These are phyloP conservation scores for Hydra vulgaris DNA, from an alignment of 30 jellyfish, hydroid and myxozoan genomes.

Conservation along the genomic window DNA sequence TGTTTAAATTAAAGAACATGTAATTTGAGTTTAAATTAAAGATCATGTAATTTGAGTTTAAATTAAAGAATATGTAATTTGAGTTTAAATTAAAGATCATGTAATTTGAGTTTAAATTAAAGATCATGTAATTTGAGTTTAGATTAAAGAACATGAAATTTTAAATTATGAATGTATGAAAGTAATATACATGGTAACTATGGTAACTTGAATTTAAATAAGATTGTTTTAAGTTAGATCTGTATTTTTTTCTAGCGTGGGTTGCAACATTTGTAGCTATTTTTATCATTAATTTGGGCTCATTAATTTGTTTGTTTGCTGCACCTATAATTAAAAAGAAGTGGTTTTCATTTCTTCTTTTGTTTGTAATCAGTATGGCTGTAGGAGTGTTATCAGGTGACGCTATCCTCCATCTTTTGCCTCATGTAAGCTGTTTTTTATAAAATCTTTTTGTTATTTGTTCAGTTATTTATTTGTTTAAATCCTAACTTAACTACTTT, in stretches of 20 bases:
- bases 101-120: too few relatives aligned
- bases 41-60: too few relatives aligned
- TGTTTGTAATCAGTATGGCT: slow-evolving; percentile 56
- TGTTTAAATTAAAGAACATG: too few relatives aligned
- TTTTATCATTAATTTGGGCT: slow-evolving; percentile 44
- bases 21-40: too few relatives aligned
- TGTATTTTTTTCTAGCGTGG: slow-evolving; percentile 49
- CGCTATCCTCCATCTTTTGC: slow-evolving; percentile 70
- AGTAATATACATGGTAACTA: background rate
- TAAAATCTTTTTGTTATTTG: background rate
- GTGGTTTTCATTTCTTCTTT: slow-evolving; percentile 39
- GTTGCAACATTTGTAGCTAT: slow-evolving; percentile 49
- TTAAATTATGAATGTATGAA: background rate
- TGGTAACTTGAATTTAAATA: too few relatives aligned
- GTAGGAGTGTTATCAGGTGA: slow-evolving; percentile 71
- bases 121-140: too few relatives aligned
- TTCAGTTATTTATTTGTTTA: too few relatives aligned
- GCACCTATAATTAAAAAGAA: slow-evolving; percentile 60
- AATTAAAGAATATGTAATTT: too few relatives aligned
- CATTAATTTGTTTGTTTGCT: slow-evolving; percentile 50
- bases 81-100: too few relatives aligned
- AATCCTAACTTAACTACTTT: too few relatives aligned
- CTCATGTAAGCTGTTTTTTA: slow-evolving; percentile 50
- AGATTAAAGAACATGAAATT: too few relatives aligned
- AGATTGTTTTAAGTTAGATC: background rate